Base-by-base conservation (phyloP, 1,140 invertebrate genomes). In the Lysiphlebus fabarum region DNA sequence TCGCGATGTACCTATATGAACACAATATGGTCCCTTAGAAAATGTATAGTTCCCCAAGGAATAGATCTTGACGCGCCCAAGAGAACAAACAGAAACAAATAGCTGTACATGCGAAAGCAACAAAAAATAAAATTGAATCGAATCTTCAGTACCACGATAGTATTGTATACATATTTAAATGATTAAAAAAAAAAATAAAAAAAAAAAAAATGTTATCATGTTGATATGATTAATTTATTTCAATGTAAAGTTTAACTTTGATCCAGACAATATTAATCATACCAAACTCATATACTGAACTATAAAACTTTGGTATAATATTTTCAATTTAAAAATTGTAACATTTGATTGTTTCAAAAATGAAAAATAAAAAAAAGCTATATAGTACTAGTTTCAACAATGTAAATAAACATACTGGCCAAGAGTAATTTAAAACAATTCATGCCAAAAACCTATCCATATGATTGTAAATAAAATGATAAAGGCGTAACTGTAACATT, bases 21-120 rank as follows among this genome's bases (percentile, higher is more conserved):
- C 17, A 26, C 17, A 26, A 26, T 26, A 26, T 71, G 68, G n/a
- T 10, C 45, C 10, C 59, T 12, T 10, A 38, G 69, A 71, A 70
- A 72, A 77, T 66, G 67, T 75, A 77, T 77, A 67, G 75, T 69
- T 56, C 75, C 69, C 75, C 59, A n/a, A 74, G 74, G 75, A 74
- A 50, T 66, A 53, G 42, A 49, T 62, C 59, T 34, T 8, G 26
- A 42, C 53, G 43, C 42, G 33, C 53, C n/a, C 43, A 42, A 55
- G 62, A 51, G 62, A 64, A 66, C 36, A 8, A 59, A 53, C 56
- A 43, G 57, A 60, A 53, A 64, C 63, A 62, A 53, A 53, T 64
- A 66, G 45, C 45, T 44, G 57, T 60, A 61, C 62, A 68, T 65
- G 65, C 44, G 45, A 62, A 59, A 62, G 61, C 58, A 56, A 56